Evolutionary conservation across 1,140 invertebrate genomes (phyloP), one percentile per base, ranked within the genome.

Genomic region (Meloidogyne exigua): DNA sequence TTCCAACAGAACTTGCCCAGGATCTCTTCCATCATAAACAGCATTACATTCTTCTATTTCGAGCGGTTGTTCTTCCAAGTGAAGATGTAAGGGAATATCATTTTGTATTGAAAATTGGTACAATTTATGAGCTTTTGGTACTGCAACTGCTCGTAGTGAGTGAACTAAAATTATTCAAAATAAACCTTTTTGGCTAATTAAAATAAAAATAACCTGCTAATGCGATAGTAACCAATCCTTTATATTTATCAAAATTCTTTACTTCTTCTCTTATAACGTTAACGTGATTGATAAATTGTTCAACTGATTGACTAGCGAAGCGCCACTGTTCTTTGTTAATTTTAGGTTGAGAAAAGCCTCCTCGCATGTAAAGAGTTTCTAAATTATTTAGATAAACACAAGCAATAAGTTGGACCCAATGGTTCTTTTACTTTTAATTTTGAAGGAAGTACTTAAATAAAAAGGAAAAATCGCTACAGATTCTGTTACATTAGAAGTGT

Each of bases 41-140:
- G 15, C 57, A 15, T 66, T 11, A 62, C 79, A 83, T 18, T 84
- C 81, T n/a, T 77, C 32, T 62, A 86, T 77, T 69, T 86, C 85
- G 28, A 81, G 44, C 13, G 85, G 85, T 67, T 86, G 85, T 72
- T 86, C 85, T 70, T 86, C 85, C 44, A 86, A 75, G 73, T 86
- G 85, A 32, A 87, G 79, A 72, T 86, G 85, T 39, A 86, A 83
- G 12, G 85, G 80, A 9, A 81, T 65, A 13, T 72, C 74, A 2
- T 80, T n/a, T 36, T 67, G 36, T 2, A 21, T 49, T 2, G 84
- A 81, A 69, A 57, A 85, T 57, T 84, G 64, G n/a, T 68, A 78
- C 13, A 86, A 62, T 73, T 69, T 63, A 18, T 72, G 49, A n/a
- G 82, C 74, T 65, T 73, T 69, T 9, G 79, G 67, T 10, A 78